Percentiles rank a stretch among this genome's conserved stretches.
These are phyloP conservation scores for Takifugu bimaculatus DNA, from an alignment of 2,113 vertebrate genomes.

Conservation along the genomic window DNA sequence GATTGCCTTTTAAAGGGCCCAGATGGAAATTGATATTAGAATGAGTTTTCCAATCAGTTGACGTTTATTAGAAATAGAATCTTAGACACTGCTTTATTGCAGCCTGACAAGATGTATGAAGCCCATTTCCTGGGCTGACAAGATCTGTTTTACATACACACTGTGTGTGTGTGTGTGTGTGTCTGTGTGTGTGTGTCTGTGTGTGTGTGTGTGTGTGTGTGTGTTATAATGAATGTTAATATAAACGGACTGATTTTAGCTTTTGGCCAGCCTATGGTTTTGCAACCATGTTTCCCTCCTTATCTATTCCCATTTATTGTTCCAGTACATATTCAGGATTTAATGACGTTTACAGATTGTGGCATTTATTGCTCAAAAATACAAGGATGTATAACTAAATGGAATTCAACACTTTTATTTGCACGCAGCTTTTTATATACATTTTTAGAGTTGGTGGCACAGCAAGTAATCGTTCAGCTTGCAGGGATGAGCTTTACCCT, in stretches of 20 bases:
- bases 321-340: constrained; percentile 4
- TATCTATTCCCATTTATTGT: constrained; percentile 50
- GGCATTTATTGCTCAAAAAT: constrained; percentile 9
- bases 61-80: constrained; percentile 79
- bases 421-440: constrained; percentile 21
- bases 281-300: constrained; percentile 4
- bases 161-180: constrained; percentile 26
- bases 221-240: constrained; percentile 51
- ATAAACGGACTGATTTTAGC: constrained; percentile 59
- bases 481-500: constrained; percentile 16
- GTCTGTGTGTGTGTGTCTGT: constrained; percentile 2
- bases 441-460: constrained; percentile 28
- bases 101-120: constrained; percentile 75
- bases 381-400: constrained; percentile 20
- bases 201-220: too few species aligned
- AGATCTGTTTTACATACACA: constrained; percentile 51
- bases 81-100: constrained; percentile 72
- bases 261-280: constrained; percentile 13
- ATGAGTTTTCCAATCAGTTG: constrained; percentile 80
- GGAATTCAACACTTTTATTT: background rate
- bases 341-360: too few species aligned
- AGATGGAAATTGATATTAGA: constrained; percentile 81
- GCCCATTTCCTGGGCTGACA: constrained; percentile 70
- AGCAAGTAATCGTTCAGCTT: constrained; percentile 18
- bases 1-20: constrained; percentile 80